Evolutionary conservation across 2,888 invertebrate genomes (phyloP), one percentile per base, ranked within the genome.

Genomic region (Dioctria linearis): DNA sequence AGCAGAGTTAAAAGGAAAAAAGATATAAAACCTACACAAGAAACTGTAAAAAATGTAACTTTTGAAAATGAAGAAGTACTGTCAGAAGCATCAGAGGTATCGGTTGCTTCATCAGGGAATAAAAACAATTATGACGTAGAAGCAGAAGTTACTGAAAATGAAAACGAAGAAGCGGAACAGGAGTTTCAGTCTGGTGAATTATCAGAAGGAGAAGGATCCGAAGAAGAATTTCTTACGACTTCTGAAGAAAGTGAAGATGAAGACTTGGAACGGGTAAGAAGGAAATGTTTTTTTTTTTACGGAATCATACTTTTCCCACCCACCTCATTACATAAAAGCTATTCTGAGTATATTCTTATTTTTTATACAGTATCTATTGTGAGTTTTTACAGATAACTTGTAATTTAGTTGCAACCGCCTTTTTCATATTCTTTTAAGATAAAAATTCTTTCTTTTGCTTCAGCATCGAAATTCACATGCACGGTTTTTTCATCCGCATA

Each of bases 181-280:
- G 43, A n/a, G 4, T 3, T 8, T n/a, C n/a, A 11, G 13, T 5
- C 8, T 13, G 11, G 1, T 25, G 25, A 25, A 46, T 8, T 54
- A 40, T 54, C 40, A 8, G n/a, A 51, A 4, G 66, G 51, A n/a
- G 76, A 63, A n/a, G 46, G n/a, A 37, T 39, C 63, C 0, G 78
- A 78, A 6, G 65, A 65, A 65, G 63, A 78, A 11, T 73, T 54
- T 54, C 9, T 54, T n/a, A 54, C 54, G 4, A 11, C 11, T 3
- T 54, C 54, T 11, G 54, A 54, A 8, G 54, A 54, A 4, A 54
- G 54, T 54, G 54, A 54, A 54, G 54, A 54, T 4, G 54, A 54
- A 54, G 54, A 54, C 11, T 4, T 54, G 11, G 54, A 54, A 54
- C 54, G 54, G 54, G 54, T 54, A 54, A 54, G 39, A 61, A 25